Conservation (phyloP, 2,113 vertebrate species). For the Accipiter cooperii region DNA sequence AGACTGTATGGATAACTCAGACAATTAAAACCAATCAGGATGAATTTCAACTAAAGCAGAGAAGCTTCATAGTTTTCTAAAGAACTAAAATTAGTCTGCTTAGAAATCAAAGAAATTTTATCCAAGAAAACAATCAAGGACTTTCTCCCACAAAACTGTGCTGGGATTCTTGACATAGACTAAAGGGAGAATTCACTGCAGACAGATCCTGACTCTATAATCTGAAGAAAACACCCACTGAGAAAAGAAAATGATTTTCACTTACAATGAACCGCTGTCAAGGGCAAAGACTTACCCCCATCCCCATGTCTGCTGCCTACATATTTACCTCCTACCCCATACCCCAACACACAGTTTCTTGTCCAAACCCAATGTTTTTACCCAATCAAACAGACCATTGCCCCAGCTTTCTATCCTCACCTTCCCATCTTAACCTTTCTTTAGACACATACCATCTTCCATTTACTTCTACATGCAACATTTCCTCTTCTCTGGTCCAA, state of each 20-base stretch:
- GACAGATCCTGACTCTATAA: background rate
- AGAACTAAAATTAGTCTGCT: background rate
- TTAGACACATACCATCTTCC: background rate
- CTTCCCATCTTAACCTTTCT: background rate
- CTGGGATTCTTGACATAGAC: accelerated
- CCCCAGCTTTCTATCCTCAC: background rate
- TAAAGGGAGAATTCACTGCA: background rate
- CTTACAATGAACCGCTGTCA: background rate
- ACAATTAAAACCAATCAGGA: background rate
- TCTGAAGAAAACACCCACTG: background rate
- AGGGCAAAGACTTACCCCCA: background rate
- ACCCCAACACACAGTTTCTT: background rate
- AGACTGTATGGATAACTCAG: background rate
- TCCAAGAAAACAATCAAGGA: background rate
- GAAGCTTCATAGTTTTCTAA: background rate
- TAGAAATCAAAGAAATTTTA: background rate
- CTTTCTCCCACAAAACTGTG: background rate
- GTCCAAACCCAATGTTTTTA: background rate
- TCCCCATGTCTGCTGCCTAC: background rate
- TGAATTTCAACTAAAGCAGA: background rate
- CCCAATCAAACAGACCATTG: background rate
- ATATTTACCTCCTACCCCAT: background rate
- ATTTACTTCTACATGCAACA: background rate
- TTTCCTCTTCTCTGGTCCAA: background rate
- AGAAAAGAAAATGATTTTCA: background rate